Evolutionary conservation across 2,888 invertebrate species (phyloP).

Genomic region (Acheta domesticus): DNA sequence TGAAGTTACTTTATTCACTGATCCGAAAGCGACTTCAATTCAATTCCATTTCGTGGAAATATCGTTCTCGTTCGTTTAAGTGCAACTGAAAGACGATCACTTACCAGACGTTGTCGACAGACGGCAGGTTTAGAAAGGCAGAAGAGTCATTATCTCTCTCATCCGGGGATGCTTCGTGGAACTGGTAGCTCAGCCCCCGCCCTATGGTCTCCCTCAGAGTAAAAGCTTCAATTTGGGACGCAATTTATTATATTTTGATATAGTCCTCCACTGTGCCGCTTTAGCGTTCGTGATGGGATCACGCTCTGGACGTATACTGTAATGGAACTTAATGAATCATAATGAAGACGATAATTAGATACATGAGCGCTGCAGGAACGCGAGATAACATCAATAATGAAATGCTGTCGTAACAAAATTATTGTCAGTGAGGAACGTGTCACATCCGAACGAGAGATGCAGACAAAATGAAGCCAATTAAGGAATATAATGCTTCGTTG

Average conservation of each 20-base stretch:
- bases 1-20: too few relatives aligned
- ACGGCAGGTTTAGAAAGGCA: too few relatives aligned
- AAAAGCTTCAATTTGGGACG: too few relatives aligned
- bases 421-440: constrained; percentile 18
- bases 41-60: too few relatives aligned
- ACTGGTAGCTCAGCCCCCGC: too few relatives aligned
- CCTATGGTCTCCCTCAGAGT: too few relatives aligned
- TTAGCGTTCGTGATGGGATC: not conserved
- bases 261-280: not conserved
- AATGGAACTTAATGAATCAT: not conserved
- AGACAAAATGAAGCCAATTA: constrained; percentile 18
- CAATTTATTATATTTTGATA: not conserved
- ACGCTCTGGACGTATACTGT: not conserved
- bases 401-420: constrained; percentile 18
- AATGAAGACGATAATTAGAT: constrained; percentile 2
- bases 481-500: not conserved
- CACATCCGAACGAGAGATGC: constrained; percentile 9
- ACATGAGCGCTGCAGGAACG: not conserved
- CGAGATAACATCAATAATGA: constrained; percentile 18
- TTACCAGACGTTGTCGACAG: too few relatives aligned
- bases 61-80: too few relatives aligned
- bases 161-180: too few relatives aligned
- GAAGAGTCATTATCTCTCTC: too few relatives aligned
- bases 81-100: too few relatives aligned
- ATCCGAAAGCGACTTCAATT: too few relatives aligned